Percentiles rank a stretch among this genome's conserved stretches.
Conservation (phyloP, 2,888 invertebrate species). For the Agrotis segetum region DNA sequence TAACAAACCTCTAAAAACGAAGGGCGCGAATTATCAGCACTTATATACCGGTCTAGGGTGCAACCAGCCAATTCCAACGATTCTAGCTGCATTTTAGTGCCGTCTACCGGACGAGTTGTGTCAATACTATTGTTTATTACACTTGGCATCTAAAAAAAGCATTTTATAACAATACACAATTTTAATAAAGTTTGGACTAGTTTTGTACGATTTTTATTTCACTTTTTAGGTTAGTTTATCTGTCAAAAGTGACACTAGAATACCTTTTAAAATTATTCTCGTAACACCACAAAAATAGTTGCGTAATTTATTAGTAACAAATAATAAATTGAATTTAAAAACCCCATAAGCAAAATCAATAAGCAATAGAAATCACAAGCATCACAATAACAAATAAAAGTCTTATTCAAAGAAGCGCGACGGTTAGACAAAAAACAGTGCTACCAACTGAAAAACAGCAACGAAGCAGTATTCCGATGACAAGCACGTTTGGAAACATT, state of each 20-base stretch:
- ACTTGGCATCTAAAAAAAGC: constrained; percentile 85
- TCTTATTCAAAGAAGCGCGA: constrained; percentile 56
- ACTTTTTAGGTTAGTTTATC: constrained; percentile 70
- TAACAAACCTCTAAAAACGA: constrained; percentile 92
- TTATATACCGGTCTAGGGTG: constrained; percentile 94
- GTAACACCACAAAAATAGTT: constrained; percentile 13
- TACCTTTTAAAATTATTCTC: constrained; percentile 55
- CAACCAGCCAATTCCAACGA: constrained; percentile 95
- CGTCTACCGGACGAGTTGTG: constrained; percentile 76
- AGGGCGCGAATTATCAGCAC: constrained; percentile 93
- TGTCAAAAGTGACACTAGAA: constrained; percentile 62
- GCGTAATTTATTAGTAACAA: constrained; percentile 18
- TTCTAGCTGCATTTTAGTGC: constrained; percentile 91
- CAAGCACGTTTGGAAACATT: constrained; percentile 25
- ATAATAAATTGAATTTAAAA: constrained; percentile 43
- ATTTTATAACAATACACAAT: constrained; percentile 65
- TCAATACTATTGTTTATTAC: constrained; percentile 79
- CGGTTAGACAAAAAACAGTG: constrained; percentile 53
- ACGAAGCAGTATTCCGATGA: background rate
- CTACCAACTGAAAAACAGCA: constrained; percentile 20
- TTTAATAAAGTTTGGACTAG: constrained; percentile 58
- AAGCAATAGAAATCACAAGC: constrained; percentile 1
- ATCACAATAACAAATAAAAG: constrained; percentile 55
- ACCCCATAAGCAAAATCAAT: constrained; percentile 4
- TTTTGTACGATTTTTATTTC: constrained; percentile 56